Percentiles rank a stretch among this genome's conserved stretches.
Conservation (phyloP, 2,888 invertebrate species). For the Ectemnius lituratus region DNA sequence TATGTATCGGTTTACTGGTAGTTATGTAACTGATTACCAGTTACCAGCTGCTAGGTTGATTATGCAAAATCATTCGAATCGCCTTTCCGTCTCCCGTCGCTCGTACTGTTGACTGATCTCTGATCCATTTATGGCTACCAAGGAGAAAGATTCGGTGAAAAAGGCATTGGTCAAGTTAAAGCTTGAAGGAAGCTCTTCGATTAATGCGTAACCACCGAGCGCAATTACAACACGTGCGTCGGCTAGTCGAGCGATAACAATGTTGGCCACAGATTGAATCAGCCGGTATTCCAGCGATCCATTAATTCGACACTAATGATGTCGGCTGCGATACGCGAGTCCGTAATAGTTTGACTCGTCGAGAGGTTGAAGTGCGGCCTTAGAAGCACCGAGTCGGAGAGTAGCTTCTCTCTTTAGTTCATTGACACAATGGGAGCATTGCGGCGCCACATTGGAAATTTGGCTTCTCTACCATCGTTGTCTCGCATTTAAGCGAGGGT, state of each 20-base stretch:
- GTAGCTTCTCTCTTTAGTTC: not conserved
- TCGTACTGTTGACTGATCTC: no score
- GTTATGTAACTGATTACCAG: no score
- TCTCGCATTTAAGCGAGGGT: not conserved
- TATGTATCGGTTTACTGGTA: no score
- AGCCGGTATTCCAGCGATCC: not conserved
- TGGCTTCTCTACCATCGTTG: not conserved
- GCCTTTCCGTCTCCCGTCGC: no score
- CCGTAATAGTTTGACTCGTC: no score
- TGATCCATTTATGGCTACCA: no score
- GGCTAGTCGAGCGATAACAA: not conserved
- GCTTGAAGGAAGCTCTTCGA: not conserved
- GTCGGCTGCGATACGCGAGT: not conserved
- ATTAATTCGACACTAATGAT: not conserved
- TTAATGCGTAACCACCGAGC: not conserved
- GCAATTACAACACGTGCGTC: not conserved
- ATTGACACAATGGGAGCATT: not conserved
- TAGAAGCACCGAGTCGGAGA: no score
- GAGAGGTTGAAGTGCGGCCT: no score
- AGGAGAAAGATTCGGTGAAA: no score
- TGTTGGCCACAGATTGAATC: not conserved
- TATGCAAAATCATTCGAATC: no score
- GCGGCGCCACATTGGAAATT: constrained; percentile 4
- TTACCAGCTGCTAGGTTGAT: no score
- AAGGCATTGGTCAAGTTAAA: no score